Percentiles rank a stretch among this genome's conserved stretches.
These are phyloP conservation scores for Hylomyscus alleni DNA, from an alignment of 2,797 vertebrate species.

Conservation along the genomic window DNA sequence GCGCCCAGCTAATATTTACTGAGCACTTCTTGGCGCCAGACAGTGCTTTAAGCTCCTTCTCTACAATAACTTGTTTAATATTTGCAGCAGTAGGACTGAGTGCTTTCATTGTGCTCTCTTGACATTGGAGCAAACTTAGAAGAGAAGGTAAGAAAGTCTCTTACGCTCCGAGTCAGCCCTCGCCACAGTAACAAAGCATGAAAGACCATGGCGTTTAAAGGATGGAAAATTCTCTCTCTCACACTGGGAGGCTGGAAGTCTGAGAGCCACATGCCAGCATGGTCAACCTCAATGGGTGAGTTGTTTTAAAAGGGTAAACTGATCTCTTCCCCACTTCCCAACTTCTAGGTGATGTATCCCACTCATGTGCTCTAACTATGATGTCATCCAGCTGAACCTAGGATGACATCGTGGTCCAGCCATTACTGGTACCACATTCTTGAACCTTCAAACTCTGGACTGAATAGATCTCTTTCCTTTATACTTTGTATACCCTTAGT, in stretches of 20 bases:
- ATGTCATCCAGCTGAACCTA: neutral
- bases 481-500: neutral
- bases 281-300: neutral
- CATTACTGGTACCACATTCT: neutral
- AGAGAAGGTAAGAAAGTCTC: conserved; percentile 19
- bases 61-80: conserved; percentile 65
- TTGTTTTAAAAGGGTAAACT: neutral
- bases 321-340: neutral
- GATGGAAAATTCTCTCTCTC: neutral
- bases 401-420: neutral
- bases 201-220: neutral
- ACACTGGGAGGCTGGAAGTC: neutral
- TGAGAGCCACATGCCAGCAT: no score
- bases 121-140: conserved; percentile 40
- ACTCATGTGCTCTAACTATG: neutral
- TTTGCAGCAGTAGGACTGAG: conserved; percentile 38
- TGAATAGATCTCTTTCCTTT: neutral
- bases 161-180: neutral
- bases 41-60: conserved; percentile 53
- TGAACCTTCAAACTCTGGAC: neutral
- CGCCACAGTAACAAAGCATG: neutral
- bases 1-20: conserved; percentile 73
- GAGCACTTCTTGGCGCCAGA: conserved; percentile 77
- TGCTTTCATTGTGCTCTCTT: conserved; percentile 66
- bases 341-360: neutral